A percentile compares a stretch with the other conserved stretches of the same genome.
These are phyloP conservation scores for Falco novaeseelandiae DNA, from an alignment of 2,797 vertebrate genomes.

Conservation along the genomic window DNA sequence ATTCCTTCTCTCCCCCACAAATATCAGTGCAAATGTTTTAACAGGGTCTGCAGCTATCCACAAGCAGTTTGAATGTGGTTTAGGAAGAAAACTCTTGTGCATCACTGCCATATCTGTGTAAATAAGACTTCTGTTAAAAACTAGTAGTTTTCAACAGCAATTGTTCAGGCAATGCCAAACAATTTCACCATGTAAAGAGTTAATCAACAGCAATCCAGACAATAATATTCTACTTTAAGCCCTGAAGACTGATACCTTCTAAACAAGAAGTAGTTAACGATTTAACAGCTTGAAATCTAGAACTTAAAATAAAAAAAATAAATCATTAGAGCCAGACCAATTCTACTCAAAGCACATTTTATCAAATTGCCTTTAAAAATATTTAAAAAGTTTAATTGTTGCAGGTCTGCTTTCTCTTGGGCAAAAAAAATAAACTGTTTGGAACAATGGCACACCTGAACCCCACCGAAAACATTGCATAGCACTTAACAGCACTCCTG, in stretches of 20 bases:
- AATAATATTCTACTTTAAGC: neutral
- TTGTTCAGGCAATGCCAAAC: neutral
- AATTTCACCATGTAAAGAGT: neutral
- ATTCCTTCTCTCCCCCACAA: neutral
- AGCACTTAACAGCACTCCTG: neutral
- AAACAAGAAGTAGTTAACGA: neutral
- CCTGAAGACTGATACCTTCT: neutral
- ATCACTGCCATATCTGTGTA: neutral
- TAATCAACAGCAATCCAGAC: neutral
- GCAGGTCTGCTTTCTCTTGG: neutral
- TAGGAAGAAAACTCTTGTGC: neutral
- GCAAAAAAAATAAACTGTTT: neutral
- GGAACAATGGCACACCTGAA: neutral
- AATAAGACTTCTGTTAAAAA: neutral
- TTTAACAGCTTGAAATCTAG: neutral
- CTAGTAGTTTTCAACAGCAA: neutral
- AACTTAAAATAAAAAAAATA: neutral
- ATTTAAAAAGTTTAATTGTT: neutral
- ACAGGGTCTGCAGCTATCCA: neutral
- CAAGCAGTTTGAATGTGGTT: neutral
- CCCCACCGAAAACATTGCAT: fast-evolving
- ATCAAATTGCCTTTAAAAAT: neutral
- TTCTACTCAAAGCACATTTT: neutral
- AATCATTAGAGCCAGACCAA: neutral
- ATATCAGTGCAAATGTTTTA: neutral